These are phyloP conservation scores for Maconellicoccus hirsutus DNA, from an alignment of 1,140 invertebrate genomes.

Conservation along the genomic window DNA sequence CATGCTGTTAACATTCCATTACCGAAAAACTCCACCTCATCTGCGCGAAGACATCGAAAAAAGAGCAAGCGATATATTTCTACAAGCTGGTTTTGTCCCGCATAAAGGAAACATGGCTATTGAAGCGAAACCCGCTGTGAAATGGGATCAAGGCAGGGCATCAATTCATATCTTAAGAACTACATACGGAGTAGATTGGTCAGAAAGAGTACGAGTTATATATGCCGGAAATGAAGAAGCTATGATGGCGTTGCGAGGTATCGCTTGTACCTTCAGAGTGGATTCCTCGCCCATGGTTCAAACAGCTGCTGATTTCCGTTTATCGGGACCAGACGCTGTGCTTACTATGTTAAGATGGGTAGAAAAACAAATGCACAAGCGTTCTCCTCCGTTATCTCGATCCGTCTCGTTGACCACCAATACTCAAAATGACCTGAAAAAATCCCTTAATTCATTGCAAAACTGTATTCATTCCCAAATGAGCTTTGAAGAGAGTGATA, in stretches of 20 bases:
- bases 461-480: slow-evolving; percentile 31
- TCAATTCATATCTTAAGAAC: slow-evolving; percentile 81
- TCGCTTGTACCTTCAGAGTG: slow-evolving; percentile 81
- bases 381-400: slow-evolving; percentile 44
- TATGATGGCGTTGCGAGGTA: slow-evolving; percentile 74
- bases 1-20: slow-evolving; percentile 75
- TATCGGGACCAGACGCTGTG: slow-evolving; percentile 77
- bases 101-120: slow-evolving; percentile 68
- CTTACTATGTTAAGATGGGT: slow-evolving; percentile 82
- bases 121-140: slow-evolving; percentile 77
- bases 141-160: slow-evolving; percentile 83
- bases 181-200: slow-evolving; percentile 82
- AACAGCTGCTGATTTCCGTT: slow-evolving; percentile 68
- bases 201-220: slow-evolving; percentile 76
- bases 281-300: slow-evolving; percentile 70
- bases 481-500: slow-evolving; percentile 32
- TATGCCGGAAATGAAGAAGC: slow-evolving; percentile 86
- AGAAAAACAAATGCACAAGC: slow-evolving; percentile 62
- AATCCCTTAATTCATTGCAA: slow-evolving; percentile 23
- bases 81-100: slow-evolving; percentile 60
- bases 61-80: slow-evolving; percentile 57
- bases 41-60: slow-evolving; percentile 50
- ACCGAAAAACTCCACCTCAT: slow-evolving; percentile 62
- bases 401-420: slow-evolving; percentile 22
- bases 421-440: slow-evolving; percentile 21